Evolutionary conservation across 2,888 invertebrate species (phyloP), one percentile per base, ranked within the genome.

Genomic region (Salticus scenicus): DNA sequence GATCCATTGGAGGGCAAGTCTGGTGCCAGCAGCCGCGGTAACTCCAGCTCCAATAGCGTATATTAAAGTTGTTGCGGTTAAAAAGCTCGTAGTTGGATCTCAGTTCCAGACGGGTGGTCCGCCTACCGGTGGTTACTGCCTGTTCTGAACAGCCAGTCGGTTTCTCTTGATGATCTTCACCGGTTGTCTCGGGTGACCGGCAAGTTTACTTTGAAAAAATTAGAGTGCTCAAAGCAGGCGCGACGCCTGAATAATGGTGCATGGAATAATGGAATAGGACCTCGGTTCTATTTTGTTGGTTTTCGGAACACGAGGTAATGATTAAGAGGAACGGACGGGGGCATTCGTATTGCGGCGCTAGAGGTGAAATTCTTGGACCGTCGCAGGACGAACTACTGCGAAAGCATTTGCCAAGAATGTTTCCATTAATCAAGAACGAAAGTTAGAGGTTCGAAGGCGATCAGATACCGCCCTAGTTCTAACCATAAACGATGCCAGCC

Each of bases 1-100:
- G 92, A 93, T 91, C 93, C 91, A 94, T 93, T 93, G 92, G 93
- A 93, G 93, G 93, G 93, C 93, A 94, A 93, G 93, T 93, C 93
- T 93, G 93, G 93, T 94, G 94, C 93, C 93, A 94, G 93, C 94
- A 94, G 93, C 93, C 93, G 93, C 93, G 93, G 94, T 94, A 94
- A 94, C 93, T 94, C 94, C 93, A 94, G 93, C 93, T 94, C 93
- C 92, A 92, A 93, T 92, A 93, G 93, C 92, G 93, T 93, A 94
- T 94, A 94, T 93, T 93, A 93, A 94, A 93, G 93, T 94, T 94
- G 94, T 93, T 94, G 94, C 93, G 93, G 93, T 93, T 93, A 93
- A 93, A 93, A 93, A 93, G 92, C 93, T 93, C 93, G 93, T 93
- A 93, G 93, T 93, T 93, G 93, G 92, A 93, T 92, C 89, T 90